Percentiles rank a stretch among this genome's conserved stretches.
These are phyloP conservation scores for Sebastiscus albofasciatus DNA, from an alignment of 2,797 vertebrate species.

Conservation along the genomic window DNA sequence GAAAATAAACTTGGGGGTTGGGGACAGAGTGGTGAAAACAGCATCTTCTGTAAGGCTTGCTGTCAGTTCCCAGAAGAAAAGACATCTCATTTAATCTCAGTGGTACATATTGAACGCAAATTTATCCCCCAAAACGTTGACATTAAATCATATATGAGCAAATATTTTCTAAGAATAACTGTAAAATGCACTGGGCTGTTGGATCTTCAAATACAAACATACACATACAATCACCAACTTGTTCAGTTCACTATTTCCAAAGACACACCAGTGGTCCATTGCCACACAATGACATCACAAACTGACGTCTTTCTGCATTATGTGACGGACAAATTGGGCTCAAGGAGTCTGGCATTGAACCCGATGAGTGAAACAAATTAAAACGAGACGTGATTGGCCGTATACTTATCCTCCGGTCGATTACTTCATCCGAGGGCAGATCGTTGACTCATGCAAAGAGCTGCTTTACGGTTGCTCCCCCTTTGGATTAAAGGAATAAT, in stretches of 20 bases:
- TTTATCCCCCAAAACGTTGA: neutral
- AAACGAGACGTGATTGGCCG: slow-evolving; percentile 56
- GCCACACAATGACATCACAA: slow-evolving; percentile 11
- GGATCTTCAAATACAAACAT: slow-evolving; percentile 1
- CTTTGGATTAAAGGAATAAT: slow-evolving; percentile 78
- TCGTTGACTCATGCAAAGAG: slow-evolving; percentile 56
- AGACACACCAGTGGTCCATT: neutral
- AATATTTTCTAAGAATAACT: neutral
- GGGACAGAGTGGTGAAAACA: neutral
- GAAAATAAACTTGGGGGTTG: neutral
- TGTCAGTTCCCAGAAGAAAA: neutral
- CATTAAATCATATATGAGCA: neutral
- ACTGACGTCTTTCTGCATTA: neutral
- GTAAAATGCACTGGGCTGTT: neutral
- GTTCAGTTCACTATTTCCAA: neutral
- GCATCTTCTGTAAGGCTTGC: neutral
- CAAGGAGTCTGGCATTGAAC: slow-evolving; percentile 8
- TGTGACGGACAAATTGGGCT: slow-evolving; percentile 1
- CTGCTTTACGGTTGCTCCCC: slow-evolving; percentile 52
- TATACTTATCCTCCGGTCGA: slow-evolving; percentile 44
- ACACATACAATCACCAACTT: neutral
- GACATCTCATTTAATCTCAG: neutral
- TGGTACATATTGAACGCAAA: neutral
- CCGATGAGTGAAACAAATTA: slow-evolving; percentile 47
- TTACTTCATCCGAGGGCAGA: slow-evolving; percentile 50